Conservation (phyloP, 2,888 invertebrate genomes). For the Antheraea yamamai region DNA sequence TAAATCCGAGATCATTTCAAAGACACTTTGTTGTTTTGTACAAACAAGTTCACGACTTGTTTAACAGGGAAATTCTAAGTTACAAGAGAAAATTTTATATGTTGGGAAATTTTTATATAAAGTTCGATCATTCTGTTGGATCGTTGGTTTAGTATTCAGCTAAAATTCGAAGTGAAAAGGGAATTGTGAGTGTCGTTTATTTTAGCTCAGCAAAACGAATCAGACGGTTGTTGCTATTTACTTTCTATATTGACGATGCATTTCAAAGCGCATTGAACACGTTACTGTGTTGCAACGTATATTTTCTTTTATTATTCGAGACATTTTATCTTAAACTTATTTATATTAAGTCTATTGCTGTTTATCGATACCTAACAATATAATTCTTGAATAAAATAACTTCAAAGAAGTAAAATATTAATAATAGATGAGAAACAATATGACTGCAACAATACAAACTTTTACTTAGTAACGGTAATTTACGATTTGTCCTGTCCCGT, state of each 20-base stretch:
- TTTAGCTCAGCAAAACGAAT: slow-evolving; percentile 9
- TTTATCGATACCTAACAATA: too few relatives aligned
- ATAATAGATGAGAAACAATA: too few relatives aligned
- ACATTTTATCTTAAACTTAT: neutral
- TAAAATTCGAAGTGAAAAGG: slow-evolving; percentile 4
- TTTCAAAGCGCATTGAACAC: slow-evolving; percentile 12
- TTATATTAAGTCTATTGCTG: neutral
- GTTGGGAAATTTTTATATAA: neutral
- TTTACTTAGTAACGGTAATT: too few relatives aligned
- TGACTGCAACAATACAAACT: too few relatives aligned
- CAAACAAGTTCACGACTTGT: too few relatives aligned
- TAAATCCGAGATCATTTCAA: too few relatives aligned
- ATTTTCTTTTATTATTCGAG: neutral
- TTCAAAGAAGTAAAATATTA: neutral
- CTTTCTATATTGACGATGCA: slow-evolving; percentile 1
- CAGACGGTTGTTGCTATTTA: slow-evolving; percentile 8
- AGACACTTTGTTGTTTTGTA: too few relatives aligned
- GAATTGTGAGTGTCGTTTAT: slow-evolving; percentile 14
- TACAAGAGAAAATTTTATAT: neutral
- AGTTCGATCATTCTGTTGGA: neutral
- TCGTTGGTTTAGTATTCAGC: slow-evolving; percentile 7
- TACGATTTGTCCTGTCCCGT: too few relatives aligned
- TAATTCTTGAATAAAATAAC: neutral
- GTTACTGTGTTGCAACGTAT: neutral
- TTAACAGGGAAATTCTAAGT: too few relatives aligned